Evolutionary conservation across 2,113 vertebrate genomes (phyloP).

Genomic region (Riparia riparia): DNA sequence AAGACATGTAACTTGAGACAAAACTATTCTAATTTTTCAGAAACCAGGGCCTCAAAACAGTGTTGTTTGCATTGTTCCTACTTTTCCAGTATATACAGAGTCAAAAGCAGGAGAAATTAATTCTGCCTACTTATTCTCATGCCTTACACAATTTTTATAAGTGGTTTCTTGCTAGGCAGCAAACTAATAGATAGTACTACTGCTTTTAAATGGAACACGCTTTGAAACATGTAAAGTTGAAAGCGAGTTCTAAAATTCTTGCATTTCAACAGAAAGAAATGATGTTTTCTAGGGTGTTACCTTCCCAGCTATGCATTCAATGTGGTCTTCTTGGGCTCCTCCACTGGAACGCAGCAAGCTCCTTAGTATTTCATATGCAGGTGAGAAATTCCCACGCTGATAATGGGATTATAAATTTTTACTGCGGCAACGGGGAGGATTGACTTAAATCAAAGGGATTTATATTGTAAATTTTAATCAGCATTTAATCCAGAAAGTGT

Average conservation of each 20-base stretch:
- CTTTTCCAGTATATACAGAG: background rate
- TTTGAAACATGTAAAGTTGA: background rate
- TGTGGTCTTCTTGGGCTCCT: slow-evolving; percentile 97
- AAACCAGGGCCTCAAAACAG: background rate
- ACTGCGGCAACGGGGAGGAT: background rate
- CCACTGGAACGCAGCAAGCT: slow-evolving; percentile 95
- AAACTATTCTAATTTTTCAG: background rate
- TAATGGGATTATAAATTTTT: slow-evolving; percentile 47
- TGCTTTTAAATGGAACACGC: background rate
- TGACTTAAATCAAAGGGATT: slow-evolving; percentile 57
- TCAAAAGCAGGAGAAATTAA: background rate
- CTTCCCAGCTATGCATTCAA: slow-evolving; percentile 95
- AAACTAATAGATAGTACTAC: background rate
- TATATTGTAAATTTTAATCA: slow-evolving; percentile 14
- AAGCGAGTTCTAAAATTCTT: background rate
- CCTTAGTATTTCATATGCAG: slow-evolving; percentile 94
- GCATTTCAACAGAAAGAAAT: background rate
- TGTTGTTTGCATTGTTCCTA: background rate
- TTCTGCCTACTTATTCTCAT: background rate
- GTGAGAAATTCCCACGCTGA: slow-evolving; percentile 73
- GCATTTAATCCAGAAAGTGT: slow-evolving; percentile 6
- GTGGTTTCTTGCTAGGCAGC: background rate
- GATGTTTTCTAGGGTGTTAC: slow-evolving; percentile 88
- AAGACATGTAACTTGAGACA: background rate
- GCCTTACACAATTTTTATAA: background rate